Percentiles rank a stretch among this genome's conserved stretches.
phyloP scores from a whole-genome alignment of 2,888 invertebrate species.

The Eudasyphora cyanicolor region DNA sequence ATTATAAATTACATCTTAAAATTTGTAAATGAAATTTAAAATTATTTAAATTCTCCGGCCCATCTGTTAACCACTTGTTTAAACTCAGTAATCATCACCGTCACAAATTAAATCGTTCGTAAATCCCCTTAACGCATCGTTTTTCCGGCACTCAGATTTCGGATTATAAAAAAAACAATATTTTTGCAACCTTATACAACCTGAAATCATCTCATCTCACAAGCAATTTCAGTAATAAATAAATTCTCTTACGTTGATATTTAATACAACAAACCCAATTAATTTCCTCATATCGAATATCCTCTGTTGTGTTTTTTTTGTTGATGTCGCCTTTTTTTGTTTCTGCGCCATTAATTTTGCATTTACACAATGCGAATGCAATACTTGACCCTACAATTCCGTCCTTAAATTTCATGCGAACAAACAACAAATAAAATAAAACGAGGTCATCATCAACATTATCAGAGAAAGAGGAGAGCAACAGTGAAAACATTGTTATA shows the following conservation, averaged over 20 bases:
- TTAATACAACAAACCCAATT: constrained; percentile 16
- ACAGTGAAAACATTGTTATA: constrained; percentile 5
- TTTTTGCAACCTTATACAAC: neutral
- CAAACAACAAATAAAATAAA: neutral
- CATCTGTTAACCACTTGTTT: no score
- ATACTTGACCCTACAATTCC: constrained; percentile 1
- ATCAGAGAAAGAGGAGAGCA: no score
- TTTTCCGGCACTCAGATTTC: neutral
- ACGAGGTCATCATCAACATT: constrained; percentile 8
- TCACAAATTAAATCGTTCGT: neutral
- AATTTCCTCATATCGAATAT: constrained; percentile 21
- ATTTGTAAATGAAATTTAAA: no score
- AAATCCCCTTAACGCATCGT: neutral
- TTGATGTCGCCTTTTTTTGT: neutral
- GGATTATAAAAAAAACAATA: neutral
- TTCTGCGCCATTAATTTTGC: constrained; percentile 23
- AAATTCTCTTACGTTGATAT: constrained; percentile 8
- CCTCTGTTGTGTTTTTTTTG: neutral
- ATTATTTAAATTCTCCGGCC: no score
- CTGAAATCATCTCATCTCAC: constrained; percentile 5
- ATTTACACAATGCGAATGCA: constrained; percentile 8
- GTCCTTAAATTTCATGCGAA: neutral
- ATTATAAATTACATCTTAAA: no score
- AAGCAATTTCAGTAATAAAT: constrained; percentile 21
- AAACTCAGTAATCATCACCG: no score